Conservation (phyloP, 2,113 vertebrate genomes). For the Microcebus ravelobensis region DNA sequence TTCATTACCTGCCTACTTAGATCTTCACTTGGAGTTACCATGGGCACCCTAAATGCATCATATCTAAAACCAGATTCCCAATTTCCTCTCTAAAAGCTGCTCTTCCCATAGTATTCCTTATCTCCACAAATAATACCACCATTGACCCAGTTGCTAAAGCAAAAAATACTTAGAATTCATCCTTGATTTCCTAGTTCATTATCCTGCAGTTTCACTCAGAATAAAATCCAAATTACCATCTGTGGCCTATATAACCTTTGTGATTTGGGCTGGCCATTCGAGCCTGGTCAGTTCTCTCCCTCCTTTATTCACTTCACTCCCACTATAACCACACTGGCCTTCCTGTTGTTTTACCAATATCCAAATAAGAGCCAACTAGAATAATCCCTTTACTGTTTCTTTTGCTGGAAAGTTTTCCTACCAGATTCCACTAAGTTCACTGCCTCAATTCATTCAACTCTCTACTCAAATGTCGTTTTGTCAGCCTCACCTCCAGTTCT, state of each 20-base stretch:
- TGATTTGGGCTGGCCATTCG: not conserved
- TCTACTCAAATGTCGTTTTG: not conserved
- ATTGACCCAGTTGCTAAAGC: not conserved
- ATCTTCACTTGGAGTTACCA: not conserved
- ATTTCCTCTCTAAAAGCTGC: not conserved
- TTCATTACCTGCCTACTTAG: not conserved
- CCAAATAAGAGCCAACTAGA: not conserved
- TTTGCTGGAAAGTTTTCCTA: not conserved
- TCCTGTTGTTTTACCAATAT: not conserved
- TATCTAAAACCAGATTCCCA: not conserved
- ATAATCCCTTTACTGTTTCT: not conserved
- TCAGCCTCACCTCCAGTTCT: not conserved
- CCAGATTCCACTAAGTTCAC: not conserved
- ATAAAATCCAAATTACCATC: not conserved
- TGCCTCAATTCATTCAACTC: not conserved
- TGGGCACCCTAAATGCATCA: not conserved
- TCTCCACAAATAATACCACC: not conserved
- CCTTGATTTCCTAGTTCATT: not conserved
- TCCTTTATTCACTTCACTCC: too few relatives aligned
- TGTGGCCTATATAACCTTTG: not conserved
- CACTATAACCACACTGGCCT: not conserved
- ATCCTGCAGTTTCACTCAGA: rapidly evolving
- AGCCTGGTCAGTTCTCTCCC: not conserved
- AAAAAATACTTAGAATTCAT: not conserved
- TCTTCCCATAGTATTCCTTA: not conserved